phyloP scores from a whole-genome alignment of 2,797 vertebrate species.

The Bradypus variegatus region DNA sequence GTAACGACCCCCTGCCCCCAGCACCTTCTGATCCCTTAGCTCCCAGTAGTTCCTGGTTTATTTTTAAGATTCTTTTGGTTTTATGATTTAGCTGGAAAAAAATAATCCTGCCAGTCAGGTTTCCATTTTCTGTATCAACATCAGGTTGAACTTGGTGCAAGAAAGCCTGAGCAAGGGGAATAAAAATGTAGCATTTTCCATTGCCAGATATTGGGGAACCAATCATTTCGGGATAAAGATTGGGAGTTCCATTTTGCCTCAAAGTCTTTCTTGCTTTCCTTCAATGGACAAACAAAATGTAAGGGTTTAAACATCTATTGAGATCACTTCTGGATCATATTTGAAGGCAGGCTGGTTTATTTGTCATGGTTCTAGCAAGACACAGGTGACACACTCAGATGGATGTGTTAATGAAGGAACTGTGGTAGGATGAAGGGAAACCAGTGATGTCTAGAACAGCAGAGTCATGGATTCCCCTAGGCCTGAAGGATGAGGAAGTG shows the following conservation, averaged over 20 bases:
- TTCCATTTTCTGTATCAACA: constrained; percentile 39
- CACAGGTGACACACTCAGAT: neutral
- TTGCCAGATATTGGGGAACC: neutral
- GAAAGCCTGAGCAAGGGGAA: constrained; percentile 19
- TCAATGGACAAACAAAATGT: neutral
- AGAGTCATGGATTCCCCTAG: neutral
- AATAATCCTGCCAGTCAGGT: constrained; percentile 40
- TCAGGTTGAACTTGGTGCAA: constrained; percentile 3
- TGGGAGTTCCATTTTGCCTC: neutral
- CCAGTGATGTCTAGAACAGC: neutral
- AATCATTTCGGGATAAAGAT: constrained; percentile 5
- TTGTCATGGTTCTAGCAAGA: neutral
- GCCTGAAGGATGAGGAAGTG: neutral
- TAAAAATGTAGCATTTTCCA: constrained; percentile 22
- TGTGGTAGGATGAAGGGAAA: neutral
- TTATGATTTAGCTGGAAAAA: constrained; percentile 45
- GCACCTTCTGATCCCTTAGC: constrained; percentile 38
- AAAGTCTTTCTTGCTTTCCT: neutral
- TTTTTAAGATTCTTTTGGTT: constrained; percentile 51
- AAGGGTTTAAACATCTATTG: neutral
- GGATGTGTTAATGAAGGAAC: neutral
- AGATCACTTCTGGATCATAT: neutral
- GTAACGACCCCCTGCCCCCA: neutral
- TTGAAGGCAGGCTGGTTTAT: neutral
- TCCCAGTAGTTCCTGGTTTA: neutral